Base-by-base conservation (phyloP, 35 echinoderm and acorn worm genomes). In the Antedon bifida region DNA sequence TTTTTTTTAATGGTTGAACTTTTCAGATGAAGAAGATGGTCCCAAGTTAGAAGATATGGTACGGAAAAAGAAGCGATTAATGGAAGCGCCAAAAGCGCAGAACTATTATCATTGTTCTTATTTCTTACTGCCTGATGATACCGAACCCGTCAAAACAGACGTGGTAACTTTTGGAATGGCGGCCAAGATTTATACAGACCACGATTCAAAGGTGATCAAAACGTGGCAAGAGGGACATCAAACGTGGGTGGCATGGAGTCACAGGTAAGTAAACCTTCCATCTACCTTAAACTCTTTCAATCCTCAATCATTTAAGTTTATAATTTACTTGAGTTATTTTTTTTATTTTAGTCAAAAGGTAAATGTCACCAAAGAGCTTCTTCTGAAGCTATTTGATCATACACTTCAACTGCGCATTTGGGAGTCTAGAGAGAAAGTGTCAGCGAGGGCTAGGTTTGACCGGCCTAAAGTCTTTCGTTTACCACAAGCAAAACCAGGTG, bases 101-200 rank as follows among this genome's bases (percentile, higher is more conserved):
- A 87, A 88, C 44, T 90, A 91, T 75, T 99, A 99, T 82, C 88
- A 90, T 38, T 87, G 88, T 77, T 82, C 89, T 46, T 92, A 99
- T 56, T 93, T 74, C 91, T 46, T 99, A 8, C 80, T 99, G 34
- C 95, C 95, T 5, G 95, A 99, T 86, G 95, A 99, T 83, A 83
- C 85, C 0, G 95, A 99, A 16, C 85, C 95, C 5, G 90, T 86
- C 39, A 92, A 80, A 51, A 93, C 95, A 33, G 95, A 99, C 73
- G 90, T 99, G 29, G 95, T 99, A 0, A 99, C 95, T 16, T 99
- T 99, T 84, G 95, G 95, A 33, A 99, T 99, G 95, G 95, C 95
- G 17, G 95, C 95, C 30, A 99, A 99, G 88, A 99, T 99, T 77
- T 99, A 99, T 83, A 99, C 95, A 8, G 95, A 99, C 16, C 84